Base-by-base conservation (phyloP, 2,888 invertebrate species). In the Notodonta dromedarius region DNA sequence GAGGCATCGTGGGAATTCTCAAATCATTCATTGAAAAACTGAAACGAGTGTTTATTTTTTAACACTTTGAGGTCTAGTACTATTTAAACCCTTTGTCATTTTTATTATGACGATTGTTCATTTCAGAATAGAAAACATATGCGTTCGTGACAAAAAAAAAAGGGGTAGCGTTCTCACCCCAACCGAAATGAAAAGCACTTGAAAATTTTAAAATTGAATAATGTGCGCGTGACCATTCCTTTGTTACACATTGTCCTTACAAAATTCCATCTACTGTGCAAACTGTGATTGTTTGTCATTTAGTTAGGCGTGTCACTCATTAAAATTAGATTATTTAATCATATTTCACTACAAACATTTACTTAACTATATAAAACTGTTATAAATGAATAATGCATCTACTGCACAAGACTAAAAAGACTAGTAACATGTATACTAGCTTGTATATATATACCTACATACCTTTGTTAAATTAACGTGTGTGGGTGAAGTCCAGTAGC, bases 121-220 rank as follows among this genome's bases (percentile, higher is more conserved):
- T 78, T 86, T 84, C 79, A 66, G 51, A 80, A 79, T 83, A 80
- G 79, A 80, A 87, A 90, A 89, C 89, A 90, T 87, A 88, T 87
- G 87, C 83, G 76, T 60, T 39, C 51, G 65, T 62, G 63, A 70
- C 39, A 66, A 69, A 67, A 70, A 67, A 61, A 59, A 56, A 52
- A 69, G 84, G 82, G 82, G 87, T 87, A 79, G 80, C 77, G 24
- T 12, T 12, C 55, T 59, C 62, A 60, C 59, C 58, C 58, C 42
- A 42, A 40, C 52, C 63, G 61, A 57, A 71, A 70, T 70, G 68
- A 74, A 80, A 80, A 83, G 76, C 83, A 85, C 88, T 91, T 85
- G 82, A 85, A 81, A 77, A 79, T 74, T 83, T 82, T 83, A 85
- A 86, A 77, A 65, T 60, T 56, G 65, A 65, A 88, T 82, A 85